Base-by-base conservation (phyloP, 2,797 vertebrate genomes). In the Sylvilagus floridanus region DNA sequence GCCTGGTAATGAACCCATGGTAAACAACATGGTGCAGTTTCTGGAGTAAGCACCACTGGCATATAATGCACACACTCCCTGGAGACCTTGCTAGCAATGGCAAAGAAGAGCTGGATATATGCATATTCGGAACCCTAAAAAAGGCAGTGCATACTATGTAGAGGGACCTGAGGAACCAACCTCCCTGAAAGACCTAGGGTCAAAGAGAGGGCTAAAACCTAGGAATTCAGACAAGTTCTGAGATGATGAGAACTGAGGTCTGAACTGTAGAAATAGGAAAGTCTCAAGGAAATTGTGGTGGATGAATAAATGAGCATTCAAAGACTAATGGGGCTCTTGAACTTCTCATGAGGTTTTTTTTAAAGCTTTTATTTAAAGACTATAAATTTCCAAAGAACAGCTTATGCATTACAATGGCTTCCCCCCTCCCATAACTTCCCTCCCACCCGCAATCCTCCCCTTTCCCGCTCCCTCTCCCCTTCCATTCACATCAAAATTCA, bases 31-130 rank as follows among this genome's bases (percentile, higher is more conserved):
- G 28, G 24, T 22, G 32, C 11, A 57, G 21, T 52, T 62, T 57
- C 22, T n/a, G 50, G 22, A 88, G 24, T 69, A 63, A 85, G 32
- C 42, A 54, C 6, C 11, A 4, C 11, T 42, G 62, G 21, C 22
- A 63, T 8, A 28, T 69, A n/a, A 16, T 32, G 0, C 6, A 37
- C 21, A 26, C 12, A 13, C 3, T 24, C 5, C 19, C 0, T 0
- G 4, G 47, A 86, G 13, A 62, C 26, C 16, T 47, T 37, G 2
- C 7, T 37, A 60, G 84, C 24, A 26, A 30, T 19, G 11, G 4
- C 32, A 69, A 30, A 72, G 17, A 57, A 83, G n/a, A 52, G 7
- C 7, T 94, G 82, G 21, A 47, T 19, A 9, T 60, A 5, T 26
- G n/a, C 60, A 17, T 37, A 37, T 63, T 76, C 32, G 65, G 79